phyloP scores from a whole-genome alignment of 2,797 vertebrate genomes.

The Taeniopygia guttata region DNA sequence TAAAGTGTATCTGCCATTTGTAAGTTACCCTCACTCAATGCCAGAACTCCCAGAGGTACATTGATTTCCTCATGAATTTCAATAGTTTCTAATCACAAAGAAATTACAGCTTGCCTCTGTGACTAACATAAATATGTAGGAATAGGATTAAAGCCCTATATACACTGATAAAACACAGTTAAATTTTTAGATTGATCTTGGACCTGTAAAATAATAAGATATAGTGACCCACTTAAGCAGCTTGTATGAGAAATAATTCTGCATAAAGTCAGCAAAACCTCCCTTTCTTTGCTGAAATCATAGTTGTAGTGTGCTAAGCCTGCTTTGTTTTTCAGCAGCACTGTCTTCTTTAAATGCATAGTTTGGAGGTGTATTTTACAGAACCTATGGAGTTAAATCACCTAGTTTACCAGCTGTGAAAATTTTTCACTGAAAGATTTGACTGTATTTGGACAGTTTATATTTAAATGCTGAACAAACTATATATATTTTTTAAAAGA shows the following conservation, averaged over 20 bases:
- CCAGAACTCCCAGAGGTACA: conserved; percentile 21
- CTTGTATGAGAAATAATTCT: conserved; percentile 44
- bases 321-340: neutral
- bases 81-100: conserved; percentile 54
- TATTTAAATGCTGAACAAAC: neutral
- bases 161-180: conserved; percentile 66
- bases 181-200: conserved; percentile 53
- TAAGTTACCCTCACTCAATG: neutral
- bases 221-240: conserved; percentile 64
- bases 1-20: neutral
- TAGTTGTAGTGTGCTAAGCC: neutral
- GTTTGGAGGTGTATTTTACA: neutral
- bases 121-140: conserved; percentile 43
- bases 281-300: conserved; percentile 21
- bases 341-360: neutral
- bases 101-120: conserved; percentile 50
- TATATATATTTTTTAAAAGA: neutral
- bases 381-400: neutral
- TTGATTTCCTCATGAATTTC: conserved; percentile 46
- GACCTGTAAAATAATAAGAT: conserved; percentile 60
- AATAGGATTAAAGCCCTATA: conserved; percentile 54
- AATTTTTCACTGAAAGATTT: neutral
- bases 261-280: conserved; percentile 16
- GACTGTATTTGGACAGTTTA: neutral
- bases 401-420: neutral